A percentile compares a stretch with the other conserved stretches of the same genome.
These are phyloP conservation scores for Cinara cedri DNA, from an alignment of 2,888 invertebrate species.

Conservation along the genomic window DNA sequence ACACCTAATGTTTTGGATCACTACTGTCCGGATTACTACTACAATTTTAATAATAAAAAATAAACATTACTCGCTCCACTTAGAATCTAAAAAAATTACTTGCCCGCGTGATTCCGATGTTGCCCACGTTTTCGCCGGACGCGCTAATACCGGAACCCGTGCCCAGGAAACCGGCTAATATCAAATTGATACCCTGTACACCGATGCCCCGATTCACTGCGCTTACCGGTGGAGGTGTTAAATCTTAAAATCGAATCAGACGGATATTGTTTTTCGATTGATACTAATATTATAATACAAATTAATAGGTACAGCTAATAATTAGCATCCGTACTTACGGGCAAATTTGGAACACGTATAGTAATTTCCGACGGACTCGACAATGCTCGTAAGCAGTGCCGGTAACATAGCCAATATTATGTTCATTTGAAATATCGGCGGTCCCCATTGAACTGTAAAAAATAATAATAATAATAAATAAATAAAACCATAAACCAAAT, in stretches of 20 bases:
- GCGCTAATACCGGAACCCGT: slow-evolving; percentile 26
- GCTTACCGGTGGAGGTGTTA: slow-evolving; percentile 21
- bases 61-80: no score
- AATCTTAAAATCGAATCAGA: slow-evolving; percentile 14
- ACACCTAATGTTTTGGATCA: no score
- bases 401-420: slow-evolving; percentile 53
- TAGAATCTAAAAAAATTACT: slow-evolving; percentile 16
- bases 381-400: slow-evolving; percentile 51
- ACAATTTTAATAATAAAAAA: no score
- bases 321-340: slow-evolving; percentile 32
- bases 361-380: slow-evolving; percentile 53
- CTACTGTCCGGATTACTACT: no score
- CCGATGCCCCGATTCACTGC: slow-evolving; percentile 46
- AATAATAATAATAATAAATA: not conserved
- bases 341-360: slow-evolving; percentile 39
- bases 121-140: slow-evolving; percentile 53
- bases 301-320: no score
- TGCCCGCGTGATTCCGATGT: slow-evolving; percentile 49
- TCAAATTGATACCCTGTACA: slow-evolving; percentile 46
- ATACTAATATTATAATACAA: not conserved
- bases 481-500: no score
- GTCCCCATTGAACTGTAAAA: slow-evolving; percentile 58
- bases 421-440: slow-evolving; percentile 38
- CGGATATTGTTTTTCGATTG: not conserved
- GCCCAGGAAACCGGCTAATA: slow-evolving; percentile 46